Base-by-base conservation (phyloP, 1,140 invertebrate species). In the Drosophila quadrilineata region DNA sequence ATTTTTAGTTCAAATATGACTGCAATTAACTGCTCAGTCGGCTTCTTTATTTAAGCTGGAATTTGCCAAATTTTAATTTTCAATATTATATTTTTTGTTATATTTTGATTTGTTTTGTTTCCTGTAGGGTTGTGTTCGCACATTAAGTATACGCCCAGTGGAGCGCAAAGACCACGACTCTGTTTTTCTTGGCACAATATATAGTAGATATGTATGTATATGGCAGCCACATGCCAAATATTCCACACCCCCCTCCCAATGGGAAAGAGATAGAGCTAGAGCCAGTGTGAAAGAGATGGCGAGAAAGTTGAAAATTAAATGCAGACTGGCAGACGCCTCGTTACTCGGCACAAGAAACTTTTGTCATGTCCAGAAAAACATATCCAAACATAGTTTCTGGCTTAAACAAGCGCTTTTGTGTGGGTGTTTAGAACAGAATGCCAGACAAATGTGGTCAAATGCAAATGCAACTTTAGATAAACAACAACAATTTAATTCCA, bases 381-480 rank as follows among this genome's bases (percentile, higher is more conserved):
- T 10, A 9, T 16, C n/a, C n/a, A n/a, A n/a, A 19, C 2, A 45
- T 12, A 22, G 14, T 52, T 60, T 46, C 26, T 48, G 9, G 35
- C 9, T 19, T 14, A 6, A 21, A 10, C n/a, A n/a, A n/a, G n/a
- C n/a, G n/a, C n/a, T n/a, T n/a, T n/a, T n/a, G n/a, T n/a, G n/a
- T n/a, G n/a, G n/a, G n/a, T n/a, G n/a, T n/a, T n/a, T n/a, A n/a
- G n/a, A n/a, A n/a, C n/a, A n/a, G n/a, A n/a, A n/a, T n/a, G n/a
- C n/a, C n/a, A n/a, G n/a, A n/a, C n/a, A n/a, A n/a, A n/a, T n/a
- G n/a, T n/a, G n/a, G n/a, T n/a, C n/a, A 17, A 50, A 73, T 77
- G 70, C 56, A 79, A 80, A 79, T 79, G 74, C 65, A 70, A 80
- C 54, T 73, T 60, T 45, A 45, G n/a, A n/a, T n/a, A n/a, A n/a